A percentile compares a stretch with the other conserved stretches of the same genome.
phyloP scores from a whole-genome alignment of 2,888 invertebrate genomes.

The Taphrorychus bicolor region DNA sequence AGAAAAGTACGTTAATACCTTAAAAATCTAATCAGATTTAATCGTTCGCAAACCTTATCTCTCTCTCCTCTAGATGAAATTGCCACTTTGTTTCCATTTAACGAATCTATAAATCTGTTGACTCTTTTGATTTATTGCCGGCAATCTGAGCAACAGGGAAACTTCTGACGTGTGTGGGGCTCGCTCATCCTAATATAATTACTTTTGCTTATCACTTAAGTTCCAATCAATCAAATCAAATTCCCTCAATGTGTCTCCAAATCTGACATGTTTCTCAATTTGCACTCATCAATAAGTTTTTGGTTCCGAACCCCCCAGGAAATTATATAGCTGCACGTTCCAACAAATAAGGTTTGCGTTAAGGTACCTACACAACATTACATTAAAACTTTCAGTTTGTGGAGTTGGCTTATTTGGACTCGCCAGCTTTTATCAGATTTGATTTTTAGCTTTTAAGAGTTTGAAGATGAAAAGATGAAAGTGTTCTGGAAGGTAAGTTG shows the following conservation, averaged over 20 bases:
- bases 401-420: no score
- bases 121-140: conserved; percentile 25
- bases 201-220: neutral
- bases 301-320: neutral
- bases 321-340: neutral
- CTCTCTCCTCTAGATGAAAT: conserved; percentile 5
- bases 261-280: neutral
- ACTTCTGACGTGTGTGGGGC: conserved; percentile 4
- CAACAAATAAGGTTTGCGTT: no score
- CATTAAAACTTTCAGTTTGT: no score
- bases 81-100: conserved; percentile 25
- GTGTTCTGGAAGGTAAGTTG: no score
- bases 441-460: no score
- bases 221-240: neutral
- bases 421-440: no score
- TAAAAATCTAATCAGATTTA: conserved; percentile 9
- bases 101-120: conserved; percentile 27
- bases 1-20: no score
- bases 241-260: neutral
- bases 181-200: neutral
- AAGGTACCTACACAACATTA: no score
- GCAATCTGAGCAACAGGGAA: neutral
- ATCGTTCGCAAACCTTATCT: conserved; percentile 5
- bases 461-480: no score
- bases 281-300: neutral